Conservation (phyloP, 2,113 vertebrate species). For the Phocoena phocoena region DNA sequence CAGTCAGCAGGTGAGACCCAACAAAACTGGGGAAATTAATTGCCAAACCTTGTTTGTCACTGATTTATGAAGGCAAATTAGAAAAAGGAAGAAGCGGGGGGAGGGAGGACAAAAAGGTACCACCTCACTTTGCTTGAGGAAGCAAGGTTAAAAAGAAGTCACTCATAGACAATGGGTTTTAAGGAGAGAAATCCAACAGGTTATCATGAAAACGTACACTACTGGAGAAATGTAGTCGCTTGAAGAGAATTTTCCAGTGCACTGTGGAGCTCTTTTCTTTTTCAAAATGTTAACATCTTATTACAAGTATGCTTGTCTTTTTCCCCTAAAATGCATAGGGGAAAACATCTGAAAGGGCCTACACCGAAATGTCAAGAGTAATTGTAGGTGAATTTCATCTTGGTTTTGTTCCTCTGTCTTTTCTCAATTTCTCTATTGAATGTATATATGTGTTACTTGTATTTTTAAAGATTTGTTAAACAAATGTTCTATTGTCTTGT, state of each 20-base stretch:
- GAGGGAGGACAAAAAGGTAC: not conserved
- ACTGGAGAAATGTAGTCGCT: not conserved
- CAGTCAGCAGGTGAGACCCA: not conserved
- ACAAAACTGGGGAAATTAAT: not conserved
- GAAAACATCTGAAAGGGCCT: not conserved
- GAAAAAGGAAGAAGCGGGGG: not conserved
- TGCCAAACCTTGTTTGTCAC: not conserved
- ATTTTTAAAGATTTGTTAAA: not conserved
- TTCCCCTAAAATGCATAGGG: not conserved
- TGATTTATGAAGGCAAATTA: not conserved
- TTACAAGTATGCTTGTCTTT: not conserved
- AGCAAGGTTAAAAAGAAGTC: not conserved
- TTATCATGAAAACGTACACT: not conserved
- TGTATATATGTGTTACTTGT: not conserved
- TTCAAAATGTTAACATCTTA: not conserved
- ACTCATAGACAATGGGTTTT: not conserved
- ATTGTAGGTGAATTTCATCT: not conserved
- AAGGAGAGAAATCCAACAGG: not conserved
- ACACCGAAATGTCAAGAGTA: not conserved
- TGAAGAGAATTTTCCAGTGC: not conserved
- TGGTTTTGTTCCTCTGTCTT: not conserved
- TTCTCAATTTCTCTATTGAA: not conserved
- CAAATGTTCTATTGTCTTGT: not conserved
- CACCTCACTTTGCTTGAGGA: not conserved
- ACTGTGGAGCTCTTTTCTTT: not conserved